Conservation (phyloP, 2,888 invertebrate species). For the Caenorhabditis sp. region DNA sequence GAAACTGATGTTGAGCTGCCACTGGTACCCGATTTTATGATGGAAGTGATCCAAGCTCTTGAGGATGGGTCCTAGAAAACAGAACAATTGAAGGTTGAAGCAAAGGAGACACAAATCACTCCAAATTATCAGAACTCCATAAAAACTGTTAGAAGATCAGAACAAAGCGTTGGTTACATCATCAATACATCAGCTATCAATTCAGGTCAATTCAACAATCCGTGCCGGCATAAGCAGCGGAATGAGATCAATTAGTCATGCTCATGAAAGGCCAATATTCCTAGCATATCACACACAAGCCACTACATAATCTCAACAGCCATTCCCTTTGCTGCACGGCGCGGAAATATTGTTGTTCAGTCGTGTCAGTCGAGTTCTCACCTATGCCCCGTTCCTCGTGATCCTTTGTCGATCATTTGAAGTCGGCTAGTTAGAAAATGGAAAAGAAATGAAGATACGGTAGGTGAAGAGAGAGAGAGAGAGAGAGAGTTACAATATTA, state of each 20-base stretch:
- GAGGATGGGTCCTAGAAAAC: conserved; percentile 87
- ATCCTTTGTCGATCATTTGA: conserved; percentile 4
- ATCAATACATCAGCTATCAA: neutral
- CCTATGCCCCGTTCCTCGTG: conserved; percentile 29
- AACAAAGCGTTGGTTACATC: conserved; percentile 3
- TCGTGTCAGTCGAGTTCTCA: conserved; percentile 52
- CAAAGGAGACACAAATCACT: conserved; percentile 4
- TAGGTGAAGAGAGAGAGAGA: conserved; percentile 2
- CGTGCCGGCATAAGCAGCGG: conserved; percentile 1
- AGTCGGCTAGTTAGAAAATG: conserved; percentile 16
- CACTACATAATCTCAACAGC: conserved; percentile 27
- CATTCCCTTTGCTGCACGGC: conserved; percentile 34
- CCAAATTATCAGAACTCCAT: conserved; percentile 28
- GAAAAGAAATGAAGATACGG: neutral
- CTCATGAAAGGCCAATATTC: conserved; percentile 15
- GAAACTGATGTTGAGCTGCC: conserved; percentile 55
- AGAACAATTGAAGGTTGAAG: neutral
- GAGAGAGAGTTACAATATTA: conserved; percentile 45
- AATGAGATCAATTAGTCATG: no score
- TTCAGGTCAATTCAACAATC: no score
- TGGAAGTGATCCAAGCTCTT: conserved; percentile 93
- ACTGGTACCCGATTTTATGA: conserved; percentile 80
- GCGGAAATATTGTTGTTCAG: conserved; percentile 29
- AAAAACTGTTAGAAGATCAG: conserved; percentile 37
- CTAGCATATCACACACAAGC: conserved; percentile 16